Conservation (phyloP, 92 coral and sea anemone species). For the Bergia puertoricense region DNA sequence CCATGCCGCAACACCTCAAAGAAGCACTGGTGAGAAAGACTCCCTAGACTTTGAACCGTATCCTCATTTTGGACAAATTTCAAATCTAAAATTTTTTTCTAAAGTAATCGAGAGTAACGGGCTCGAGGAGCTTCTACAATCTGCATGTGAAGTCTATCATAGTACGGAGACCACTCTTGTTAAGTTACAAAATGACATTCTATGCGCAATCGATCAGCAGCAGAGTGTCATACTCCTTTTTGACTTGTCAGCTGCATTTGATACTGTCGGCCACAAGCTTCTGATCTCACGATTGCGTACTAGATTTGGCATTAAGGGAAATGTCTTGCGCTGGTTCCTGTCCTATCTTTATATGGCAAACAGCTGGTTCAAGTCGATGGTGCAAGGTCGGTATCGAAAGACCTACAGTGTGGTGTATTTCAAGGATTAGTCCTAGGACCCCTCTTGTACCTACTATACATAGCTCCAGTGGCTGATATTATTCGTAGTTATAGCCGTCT, state of each 20-base stretch:
- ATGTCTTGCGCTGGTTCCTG: too few relatives aligned
- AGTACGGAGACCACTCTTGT: conserved; percentile 34
- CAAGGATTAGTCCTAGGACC: not conserved
- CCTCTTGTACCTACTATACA: not conserved
- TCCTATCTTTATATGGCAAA: too few relatives aligned
- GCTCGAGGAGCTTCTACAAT: not conserved
- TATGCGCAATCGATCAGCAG: too few relatives aligned
- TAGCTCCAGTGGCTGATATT: not conserved
- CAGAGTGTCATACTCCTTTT: too few relatives aligned
- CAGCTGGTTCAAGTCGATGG: too few relatives aligned
- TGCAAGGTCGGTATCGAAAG: not conserved
- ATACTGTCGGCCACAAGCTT: too few relatives aligned
- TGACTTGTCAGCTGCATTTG: too few relatives aligned
- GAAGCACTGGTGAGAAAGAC: conserved; percentile 29
- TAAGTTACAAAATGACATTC: too few relatives aligned
- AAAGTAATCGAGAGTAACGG: not conserved
- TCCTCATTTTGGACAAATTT: conserved; percentile 20
- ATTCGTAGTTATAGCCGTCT: not conserved
- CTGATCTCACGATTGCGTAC: too few relatives aligned
- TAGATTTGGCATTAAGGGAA: too few relatives aligned
- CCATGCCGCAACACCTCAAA: conserved; percentile 26
- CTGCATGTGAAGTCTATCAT: not conserved
- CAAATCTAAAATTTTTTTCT: conserved; percentile 14
- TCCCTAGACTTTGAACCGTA: conserved; percentile 16
- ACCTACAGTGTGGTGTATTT: not conserved